Evolutionary conservation across 2,797 vertebrate species (phyloP), one percentile per base, ranked within the genome.

Genomic region (Dendrocincla tyrannina): DNA sequence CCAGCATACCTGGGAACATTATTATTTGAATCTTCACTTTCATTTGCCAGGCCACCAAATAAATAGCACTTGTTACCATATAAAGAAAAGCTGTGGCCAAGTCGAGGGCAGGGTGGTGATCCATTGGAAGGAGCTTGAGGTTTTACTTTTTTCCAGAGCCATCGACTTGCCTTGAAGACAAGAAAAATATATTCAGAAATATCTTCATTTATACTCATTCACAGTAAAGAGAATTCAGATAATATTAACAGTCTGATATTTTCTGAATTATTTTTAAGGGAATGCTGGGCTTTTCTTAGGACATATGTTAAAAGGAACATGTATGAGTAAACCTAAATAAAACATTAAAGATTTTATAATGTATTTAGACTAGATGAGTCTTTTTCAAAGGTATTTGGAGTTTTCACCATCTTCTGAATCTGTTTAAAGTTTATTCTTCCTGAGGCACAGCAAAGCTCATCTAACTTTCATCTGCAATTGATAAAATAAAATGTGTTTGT

Each of bases 121-220:
- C 98, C 98, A 19, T 98, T 98, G 86, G 98, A 98, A 41, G 99
- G 99, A 11, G 98, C 96, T 50, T 98, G 98, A 72, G 99, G 99
- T 91, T 99, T 99, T 88, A 99, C 97, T 97, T 99, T 99, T 97
- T 99, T 99, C 99, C 99, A 99, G 64, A 99, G 97, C 99, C 99
- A 99, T 59, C 99, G 98, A 96, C 98, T 99, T 72, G 99, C 99
- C 99, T 99, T 94, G 77, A 96, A 78, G 59, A 97, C 64, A 95
- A 83, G 70, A 97, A 55, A 96, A 23, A 74, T 3, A 89, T 44
- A 55, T 76, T 93, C 67, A 92, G 67, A 88, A 86, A 83, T 46
- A 55, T n/a, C 17, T 88, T 68, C 11, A 89, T 28, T 74, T 70
- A 22, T 8, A 81, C 32, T 37, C 1, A 2, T 47, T 84, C 27